Evolutionary conservation across 2,113 vertebrate genomes (phyloP), one percentile per base, ranked within the genome.

Genomic region (Theropithecus gelada): DNA sequence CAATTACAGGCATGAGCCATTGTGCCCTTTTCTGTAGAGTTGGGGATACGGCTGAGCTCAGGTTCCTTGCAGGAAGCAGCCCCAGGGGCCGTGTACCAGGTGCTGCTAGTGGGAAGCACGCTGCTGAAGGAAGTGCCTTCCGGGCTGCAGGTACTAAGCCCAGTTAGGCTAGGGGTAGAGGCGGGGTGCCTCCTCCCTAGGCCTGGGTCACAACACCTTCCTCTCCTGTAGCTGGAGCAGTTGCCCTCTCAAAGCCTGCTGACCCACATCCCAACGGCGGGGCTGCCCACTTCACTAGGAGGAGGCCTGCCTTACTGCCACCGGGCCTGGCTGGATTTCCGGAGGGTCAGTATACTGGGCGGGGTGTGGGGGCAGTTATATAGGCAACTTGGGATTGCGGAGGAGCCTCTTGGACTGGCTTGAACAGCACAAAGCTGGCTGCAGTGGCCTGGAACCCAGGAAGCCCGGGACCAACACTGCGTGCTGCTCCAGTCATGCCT

Each of bases 301-400:
- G 99, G 99, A 55, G 98, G 98, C n/a, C 99, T 99, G 90, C 98
- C 97, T 3, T 99, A 99, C 94, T 99, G 98, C 86, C 99, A 99
- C 97, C 98, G 89, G 97, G 98, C 98, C 98, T 99, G 99, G 99
- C 25, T 99, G 45, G 97, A 96, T 97, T 99, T 99, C 98, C 99
- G 99, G 98, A 98, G 97, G 98, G 99, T 99, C 96, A 99, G 99
- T 98, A 59, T 22, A 11, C 80, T 8, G 17, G 8, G 5, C 9
- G 7, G 81, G 75, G 55, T 8, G 3, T 12, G n/a, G 94, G 22
- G 70, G 22, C 88, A 78, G 57, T 89, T 57, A 43, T 27, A 4
- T 14, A 78, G 94, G 40, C 75, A 73, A 16, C 5, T 59, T 32
- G 45, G 43, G 70, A 25, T 40, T 35, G 32, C 6, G 11, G 66